A percentile compares a stretch with the other conserved stretches of the same genome.
phyloP scores from a whole-genome alignment of 1,140 invertebrate genomes.

The Steinernema khuongi region DNA sequence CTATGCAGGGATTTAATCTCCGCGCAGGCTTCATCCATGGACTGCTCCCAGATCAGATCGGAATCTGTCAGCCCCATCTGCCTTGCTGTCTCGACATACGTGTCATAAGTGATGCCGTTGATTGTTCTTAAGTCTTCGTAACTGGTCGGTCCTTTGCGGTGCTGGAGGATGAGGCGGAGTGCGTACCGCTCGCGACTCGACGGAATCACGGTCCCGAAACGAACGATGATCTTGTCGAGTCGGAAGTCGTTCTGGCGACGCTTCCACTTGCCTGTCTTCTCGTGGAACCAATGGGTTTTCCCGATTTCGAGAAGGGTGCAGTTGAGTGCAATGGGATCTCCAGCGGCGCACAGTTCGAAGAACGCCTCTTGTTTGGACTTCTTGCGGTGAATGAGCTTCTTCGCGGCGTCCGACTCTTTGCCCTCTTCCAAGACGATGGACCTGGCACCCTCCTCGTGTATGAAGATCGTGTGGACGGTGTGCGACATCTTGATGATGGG shows the following conservation, averaged over 20 bases:
- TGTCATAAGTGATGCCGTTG: neutral
- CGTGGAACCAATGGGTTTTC: neutral
- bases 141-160: neutral
- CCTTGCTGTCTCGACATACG: neutral
- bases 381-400: neutral
- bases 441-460: neutral
- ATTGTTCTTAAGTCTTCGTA: constrained; percentile 2
- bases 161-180: neutral
- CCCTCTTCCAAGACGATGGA: neutral
- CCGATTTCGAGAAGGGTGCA: neutral
- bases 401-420: neutral
- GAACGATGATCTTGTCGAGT: neutral
- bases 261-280: neutral
- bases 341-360: neutral
- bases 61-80: neutral
- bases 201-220: neutral
- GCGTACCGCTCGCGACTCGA: neutral
- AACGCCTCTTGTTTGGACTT: neutral
- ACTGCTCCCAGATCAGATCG: neutral
- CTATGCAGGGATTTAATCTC: neutral
- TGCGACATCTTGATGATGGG: neutral
- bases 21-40: neutral
- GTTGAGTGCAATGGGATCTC: neutral
- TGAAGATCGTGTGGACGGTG: neutral
- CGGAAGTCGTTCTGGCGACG: neutral